Evolutionary conservation across 1,140 invertebrate genomes (phyloP), one percentile per base, ranked within the genome.

Genomic region (Drosophila santomea): DNA sequence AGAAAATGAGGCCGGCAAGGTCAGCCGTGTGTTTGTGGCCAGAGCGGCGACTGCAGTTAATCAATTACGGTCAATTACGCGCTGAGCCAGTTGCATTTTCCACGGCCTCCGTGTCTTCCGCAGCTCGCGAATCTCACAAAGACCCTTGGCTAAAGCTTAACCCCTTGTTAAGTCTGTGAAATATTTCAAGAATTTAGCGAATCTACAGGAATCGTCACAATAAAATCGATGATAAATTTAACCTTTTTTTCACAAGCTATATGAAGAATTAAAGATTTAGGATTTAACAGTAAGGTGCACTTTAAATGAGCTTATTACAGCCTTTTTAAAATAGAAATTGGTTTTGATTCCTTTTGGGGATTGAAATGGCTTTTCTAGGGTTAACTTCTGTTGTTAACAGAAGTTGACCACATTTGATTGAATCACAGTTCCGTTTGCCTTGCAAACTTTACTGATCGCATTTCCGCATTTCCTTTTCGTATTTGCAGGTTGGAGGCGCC

Each of bases 401-500:
- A n/a, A n/a, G n/a, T n/a, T n/a, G n/a, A 78, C 74, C 74, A 66
- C 57, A 41, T 35, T 39, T 75, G 73, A 80, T 80, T 92, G 64
- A 78, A 63, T 71, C 52, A 47, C 47, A 39, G 14, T 28, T 45
- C 56, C 57, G 28, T 25, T 39, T 35, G 28, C n/a, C 43, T 10
- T 15, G 45, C 28, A 28, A 41, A 47, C 56, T 57, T 56, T 4
- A 38, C 47, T 61, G 50, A 74, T 36, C 32, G n/a, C 3, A n/a
- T 56, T 28, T 45, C 52, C 28, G 51, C 8, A 54, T 58, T 25
- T 43, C 1, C 14, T 3, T 64, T 76, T n/a, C 39, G 35, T 32
- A 7, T 74, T 95, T 95, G 39, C 93, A 96, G 95, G 95, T 93
- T 96, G 92, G 95, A 95, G 78, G 95, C 95, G 82, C 94, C 95